Conservation (phyloP, 1,140 invertebrate genomes). For the Trichomalopsis sarcophagae region DNA sequence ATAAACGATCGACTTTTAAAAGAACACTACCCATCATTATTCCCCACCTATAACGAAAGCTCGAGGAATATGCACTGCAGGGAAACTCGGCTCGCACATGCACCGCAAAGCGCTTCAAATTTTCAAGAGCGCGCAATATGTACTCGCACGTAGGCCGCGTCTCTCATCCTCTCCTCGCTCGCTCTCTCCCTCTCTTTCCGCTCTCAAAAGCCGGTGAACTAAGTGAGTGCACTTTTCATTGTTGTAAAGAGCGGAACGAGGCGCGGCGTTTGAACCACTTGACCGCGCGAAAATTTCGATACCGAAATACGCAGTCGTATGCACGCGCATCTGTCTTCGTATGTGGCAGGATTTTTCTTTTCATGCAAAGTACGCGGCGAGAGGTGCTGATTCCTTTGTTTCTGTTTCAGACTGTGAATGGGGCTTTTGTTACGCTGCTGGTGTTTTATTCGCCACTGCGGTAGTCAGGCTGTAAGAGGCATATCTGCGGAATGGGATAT, state of each 20-base stretch:
- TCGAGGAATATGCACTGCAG: background rate
- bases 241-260: background rate
- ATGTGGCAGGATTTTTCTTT: no score
- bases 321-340: no score
- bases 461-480: no score
- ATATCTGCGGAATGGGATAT: no score
- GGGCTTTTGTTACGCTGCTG: no score
- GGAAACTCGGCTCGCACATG: background rate
- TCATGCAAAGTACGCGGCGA: no score
- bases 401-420: no score
- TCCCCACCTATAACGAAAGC: background rate
- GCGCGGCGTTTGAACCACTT: background rate
- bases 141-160: background rate
- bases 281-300: background rate
- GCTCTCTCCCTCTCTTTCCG: background rate
- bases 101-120: background rate
- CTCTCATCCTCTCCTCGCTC: background rate
- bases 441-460: no score
- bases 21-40: no score
- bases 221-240: slow-evolving; percentile 25
- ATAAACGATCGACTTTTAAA: background rate
- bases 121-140: slow-evolving; percentile 9
- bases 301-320: no score
- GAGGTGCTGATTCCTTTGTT: background rate
- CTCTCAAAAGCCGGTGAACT: background rate